Evolutionary conservation across 2,797 vertebrate genomes (phyloP).

Genomic region (Numenius phaeopus): DNA sequence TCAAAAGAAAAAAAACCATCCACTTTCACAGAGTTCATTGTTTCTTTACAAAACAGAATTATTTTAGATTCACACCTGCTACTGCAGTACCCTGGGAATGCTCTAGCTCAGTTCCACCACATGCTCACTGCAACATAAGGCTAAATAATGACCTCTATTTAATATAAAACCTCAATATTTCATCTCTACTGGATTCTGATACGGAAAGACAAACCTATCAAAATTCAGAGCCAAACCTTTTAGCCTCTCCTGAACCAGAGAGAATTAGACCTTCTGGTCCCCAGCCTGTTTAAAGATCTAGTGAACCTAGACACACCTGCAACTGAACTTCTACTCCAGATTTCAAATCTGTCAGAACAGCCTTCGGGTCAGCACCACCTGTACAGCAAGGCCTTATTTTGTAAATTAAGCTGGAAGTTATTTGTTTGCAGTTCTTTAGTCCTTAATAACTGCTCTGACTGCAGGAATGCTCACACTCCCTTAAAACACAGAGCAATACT

Average conservation of each 20-base stretch:
- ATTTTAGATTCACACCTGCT: not conserved
- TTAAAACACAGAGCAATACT: not conserved
- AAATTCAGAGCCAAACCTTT: not conserved
- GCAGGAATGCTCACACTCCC: not conserved
- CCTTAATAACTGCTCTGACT: not conserved
- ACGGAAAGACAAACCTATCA: not conserved
- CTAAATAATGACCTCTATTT: not conserved
- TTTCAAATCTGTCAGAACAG: not conserved
- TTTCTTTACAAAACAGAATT: not conserved
- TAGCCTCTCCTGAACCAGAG: conserved; percentile 2
- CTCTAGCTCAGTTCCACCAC: not conserved
- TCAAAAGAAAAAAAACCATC: not conserved
- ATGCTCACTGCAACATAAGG: not conserved
- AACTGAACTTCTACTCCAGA: not conserved
- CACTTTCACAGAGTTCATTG: not conserved
- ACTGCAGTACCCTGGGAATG: not conserved
- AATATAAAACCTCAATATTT: fast-evolving
- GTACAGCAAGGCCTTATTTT: not conserved
- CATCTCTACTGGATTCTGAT: not conserved
- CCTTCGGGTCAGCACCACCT: not conserved
- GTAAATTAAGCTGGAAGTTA: not conserved
- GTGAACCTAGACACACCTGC: not conserved
- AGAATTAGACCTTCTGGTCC: conserved; percentile 8
- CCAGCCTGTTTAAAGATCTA: conserved; percentile 4
- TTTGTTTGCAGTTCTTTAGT: not conserved